phyloP scores from a whole-genome alignment of 92 coral and sea anemone species.

The Palythoa heliodiscus region DNA sequence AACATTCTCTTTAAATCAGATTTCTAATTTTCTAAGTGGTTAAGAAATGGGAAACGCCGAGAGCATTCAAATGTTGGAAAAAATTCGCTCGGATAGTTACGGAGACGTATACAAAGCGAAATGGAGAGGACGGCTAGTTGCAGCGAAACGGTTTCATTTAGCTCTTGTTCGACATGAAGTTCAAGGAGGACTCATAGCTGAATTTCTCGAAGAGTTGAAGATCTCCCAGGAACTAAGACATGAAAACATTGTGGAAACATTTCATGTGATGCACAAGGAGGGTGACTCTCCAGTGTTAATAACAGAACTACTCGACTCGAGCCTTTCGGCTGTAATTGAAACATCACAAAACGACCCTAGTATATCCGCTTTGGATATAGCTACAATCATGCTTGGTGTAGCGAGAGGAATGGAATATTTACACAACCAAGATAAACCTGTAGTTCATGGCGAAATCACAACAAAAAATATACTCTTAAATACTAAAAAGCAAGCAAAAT shows the following conservation, averaged over 20 bases:
- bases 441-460: constrained; percentile 54
- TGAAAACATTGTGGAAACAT: constrained; percentile 48
- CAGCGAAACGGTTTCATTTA: constrained; percentile 59
- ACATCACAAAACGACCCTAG: constrained; percentile 20
- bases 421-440: constrained; percentile 44
- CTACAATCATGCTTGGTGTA: constrained; percentile 52
- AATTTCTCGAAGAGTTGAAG: constrained; percentile 49
- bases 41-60: constrained; percentile 20
- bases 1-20: not conserved
- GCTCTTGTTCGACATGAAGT: constrained; percentile 24
- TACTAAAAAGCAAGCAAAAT: constrained; percentile 49
- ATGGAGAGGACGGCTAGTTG: constrained; percentile 61
- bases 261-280: constrained; percentile 31
- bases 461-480: constrained; percentile 59
- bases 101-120: constrained; percentile 67
- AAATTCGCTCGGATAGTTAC: constrained; percentile 51
- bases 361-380: constrained; percentile 45
- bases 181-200: constrained; percentile 23
- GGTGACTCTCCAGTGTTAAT: constrained; percentile 54
- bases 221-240: constrained; percentile 48
- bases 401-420: constrained; percentile 59
- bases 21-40: not conserved
- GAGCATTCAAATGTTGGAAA: constrained; percentile 20
- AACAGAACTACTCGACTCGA: constrained; percentile 61
- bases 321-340: constrained; percentile 40